Percentiles rank a stretch among this genome's conserved stretches.
These are phyloP conservation scores for Neocrepidodera transversa DNA, from an alignment of 2,888 invertebrate genomes.

Conservation along the genomic window DNA sequence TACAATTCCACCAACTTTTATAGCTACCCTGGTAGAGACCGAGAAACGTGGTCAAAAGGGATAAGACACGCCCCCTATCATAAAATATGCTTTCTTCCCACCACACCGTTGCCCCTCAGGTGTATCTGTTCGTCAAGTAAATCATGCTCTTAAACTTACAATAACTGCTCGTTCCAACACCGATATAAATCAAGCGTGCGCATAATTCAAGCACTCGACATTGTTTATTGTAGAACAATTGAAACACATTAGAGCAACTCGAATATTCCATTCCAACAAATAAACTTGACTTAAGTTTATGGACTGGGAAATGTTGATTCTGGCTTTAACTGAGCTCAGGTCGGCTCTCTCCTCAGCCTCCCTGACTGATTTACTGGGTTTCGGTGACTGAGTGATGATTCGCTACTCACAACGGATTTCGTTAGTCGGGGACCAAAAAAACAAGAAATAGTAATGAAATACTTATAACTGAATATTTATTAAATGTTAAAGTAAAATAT, in stretches of 20 bases:
- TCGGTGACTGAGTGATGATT: constrained; percentile 58
- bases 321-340: constrained; percentile 40
- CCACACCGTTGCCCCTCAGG: no score
- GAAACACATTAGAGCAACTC: constrained; percentile 57
- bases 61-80: no score
- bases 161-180: neutral
- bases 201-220: constrained; percentile 44
- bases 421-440: constrained; percentile 36
- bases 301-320: constrained; percentile 57
- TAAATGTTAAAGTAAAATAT: no score
- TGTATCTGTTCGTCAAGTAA: no score
- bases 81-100: no score
- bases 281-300: constrained; percentile 57
- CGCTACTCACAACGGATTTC: constrained; percentile 60
- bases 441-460: no score
- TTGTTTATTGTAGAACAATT: constrained; percentile 58
- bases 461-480: no score
- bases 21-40: no score
- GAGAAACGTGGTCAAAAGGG: no score
- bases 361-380: constrained; percentile 56
- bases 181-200: constrained; percentile 35
- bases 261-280: constrained; percentile 56
- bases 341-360: neutral
- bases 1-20: no score
- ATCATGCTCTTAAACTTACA: neutral